Evolutionary conservation across 2,113 vertebrate genomes (phyloP), one percentile per base, ranked within the genome.

Genomic region (Alectura lathami): DNA sequence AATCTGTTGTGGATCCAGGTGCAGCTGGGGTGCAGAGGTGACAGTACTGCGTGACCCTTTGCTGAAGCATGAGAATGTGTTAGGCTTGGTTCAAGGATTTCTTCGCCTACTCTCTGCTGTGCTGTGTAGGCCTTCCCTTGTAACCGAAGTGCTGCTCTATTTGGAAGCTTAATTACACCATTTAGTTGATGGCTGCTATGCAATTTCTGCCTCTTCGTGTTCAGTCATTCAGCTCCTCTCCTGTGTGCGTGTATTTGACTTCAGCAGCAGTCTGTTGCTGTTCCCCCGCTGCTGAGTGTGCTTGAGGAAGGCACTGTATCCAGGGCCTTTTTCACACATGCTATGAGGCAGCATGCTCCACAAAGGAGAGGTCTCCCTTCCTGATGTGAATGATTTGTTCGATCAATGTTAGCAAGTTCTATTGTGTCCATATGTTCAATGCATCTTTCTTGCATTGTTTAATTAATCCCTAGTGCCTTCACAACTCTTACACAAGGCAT

Each of bases 401-500:
- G 15, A 64, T 91, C 34, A 93, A 62, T 53, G 34, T 72, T 67
- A 42, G 34, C 20, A 54, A 59, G 22, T 62, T 76, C 45, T 62
- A 15, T 60, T 91, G 64, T 42, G 57, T 93, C 79, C 86, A 24
- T 92, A 64, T 93, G 89, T 83, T 92, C 45, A 66, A 4, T 53
- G 2, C n/a, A 45, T 86, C 64, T 78, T 88, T 88, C 50, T 83
- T 76, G 32, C 0, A 0, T 30, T 48, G 50, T 91, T 85, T 63
- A 50, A 88, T 93, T 90, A 86, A 80, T 91, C 76, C 64, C 83
- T 48, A 34, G 59, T 62, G 91, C 69, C 13, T 93, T 94, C 13
- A 13, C 63, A 81, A 18, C 68, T 74, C 74, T 83, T 80, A 38
- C 42, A 70, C 36, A 29, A 74, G 81, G 60, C 29, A 13, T 83